Evolutionary conservation across 2,113 vertebrate species (phyloP), one percentile per base, ranked within the genome.

Genomic region (Rhadina sibilatrix): DNA sequence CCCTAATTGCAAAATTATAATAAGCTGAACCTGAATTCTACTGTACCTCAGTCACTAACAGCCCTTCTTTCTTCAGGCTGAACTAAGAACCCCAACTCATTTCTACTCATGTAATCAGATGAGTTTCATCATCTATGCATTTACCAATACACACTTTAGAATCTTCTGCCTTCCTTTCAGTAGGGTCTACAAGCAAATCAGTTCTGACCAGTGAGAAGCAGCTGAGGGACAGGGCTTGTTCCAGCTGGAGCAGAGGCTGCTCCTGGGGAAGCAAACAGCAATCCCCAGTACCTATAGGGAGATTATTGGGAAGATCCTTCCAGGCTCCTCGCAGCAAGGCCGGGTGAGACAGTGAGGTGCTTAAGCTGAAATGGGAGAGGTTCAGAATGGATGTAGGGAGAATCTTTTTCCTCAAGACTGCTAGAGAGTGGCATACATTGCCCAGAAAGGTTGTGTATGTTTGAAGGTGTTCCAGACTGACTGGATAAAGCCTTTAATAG

Each of bases 251-350:
- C 31, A 82, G 31, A 66, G 42, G 46, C 15, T 60, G 56, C 28
- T 71, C 35, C 80, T 83, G 31, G 19, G 49, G 33, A 87, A 83
- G 35, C 35, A 40, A 68, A 42, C 7, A 35, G 68, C 20, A 89
- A 40, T 12, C 8, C 7, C 6, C 23, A 72, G 3, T 6, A 54
- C 2, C 30, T 52, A 3, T 0, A 15, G 52, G 20, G n/a, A 53
- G 7, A 70, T 40, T 50, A 54, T 13, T 49, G 47, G 56, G 31
- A 91, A 86, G 19, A 44, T 19, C n/a, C 10, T 50, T 23, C 17
- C 52, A 83, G 31, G 35, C 4, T 75, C 33, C 38, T 54, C n/a
- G 44, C 16, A 54, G 42, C 25, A 53, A 19, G 49, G 28, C 5
- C 28, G 37, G 28, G 16, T 57, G n/a, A 79, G 31, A 83, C 64